These are phyloP conservation scores for Loriculus beryllinus DNA, from an alignment of 2,797 vertebrate genomes.

Conservation along the genomic window DNA sequence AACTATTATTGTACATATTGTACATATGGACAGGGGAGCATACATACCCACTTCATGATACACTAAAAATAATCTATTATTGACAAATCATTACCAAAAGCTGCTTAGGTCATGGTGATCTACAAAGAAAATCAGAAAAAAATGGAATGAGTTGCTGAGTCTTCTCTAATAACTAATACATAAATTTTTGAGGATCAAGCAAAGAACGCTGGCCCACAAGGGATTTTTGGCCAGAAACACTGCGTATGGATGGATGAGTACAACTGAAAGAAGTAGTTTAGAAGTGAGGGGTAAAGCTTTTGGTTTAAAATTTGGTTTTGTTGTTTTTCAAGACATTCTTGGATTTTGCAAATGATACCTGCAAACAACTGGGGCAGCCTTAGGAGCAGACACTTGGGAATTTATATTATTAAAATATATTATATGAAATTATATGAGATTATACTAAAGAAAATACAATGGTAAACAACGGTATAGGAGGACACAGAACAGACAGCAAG, in stretches of 20 bases:
- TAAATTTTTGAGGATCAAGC: background rate
- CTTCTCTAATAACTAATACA: background rate
- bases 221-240: background rate
- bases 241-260: background rate
- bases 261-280: background rate
- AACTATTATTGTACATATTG: fast-evolving
- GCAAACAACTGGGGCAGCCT: background rate
- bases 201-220: background rate
- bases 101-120: background rate
- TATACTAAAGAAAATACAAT: background rate
- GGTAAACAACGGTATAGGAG: background rate
- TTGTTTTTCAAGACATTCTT: background rate
- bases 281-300: background rate
- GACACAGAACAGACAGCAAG: background rate
- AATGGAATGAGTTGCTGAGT: background rate
- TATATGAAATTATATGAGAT: background rate
- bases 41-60: background rate
- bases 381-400: background rate
- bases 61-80: background rate
- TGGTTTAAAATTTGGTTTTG: background rate
- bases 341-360: background rate
- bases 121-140: background rate
- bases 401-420: background rate
- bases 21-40: background rate
- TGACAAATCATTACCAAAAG: background rate